Percentiles rank a stretch among this genome's conserved stretches.
Conservation (phyloP, 92 coral and sea anemone species). For the Montipora capitata region DNA sequence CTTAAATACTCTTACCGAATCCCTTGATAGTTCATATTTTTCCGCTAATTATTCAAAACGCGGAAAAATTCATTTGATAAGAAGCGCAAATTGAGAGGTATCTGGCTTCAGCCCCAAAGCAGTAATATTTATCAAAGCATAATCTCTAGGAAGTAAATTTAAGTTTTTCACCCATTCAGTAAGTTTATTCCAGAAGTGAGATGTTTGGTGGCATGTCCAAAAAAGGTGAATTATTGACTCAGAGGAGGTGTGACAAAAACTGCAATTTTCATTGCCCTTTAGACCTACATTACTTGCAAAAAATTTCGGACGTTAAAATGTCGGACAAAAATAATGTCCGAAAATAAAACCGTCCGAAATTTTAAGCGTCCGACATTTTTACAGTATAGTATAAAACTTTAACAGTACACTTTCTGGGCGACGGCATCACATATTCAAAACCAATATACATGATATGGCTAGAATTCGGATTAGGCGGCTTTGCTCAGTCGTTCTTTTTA, state of each 20-base stretch:
- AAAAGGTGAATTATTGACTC: too few species aligned
- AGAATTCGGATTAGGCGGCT: conserved; percentile 19
- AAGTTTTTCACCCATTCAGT: too few species aligned
- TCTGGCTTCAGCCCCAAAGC: too few species aligned
- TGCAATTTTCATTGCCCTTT: too few species aligned
- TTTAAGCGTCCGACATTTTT: conserved; percentile 24
- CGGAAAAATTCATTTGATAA: not conserved
- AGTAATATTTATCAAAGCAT: too few species aligned
- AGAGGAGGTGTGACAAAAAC: too few species aligned
- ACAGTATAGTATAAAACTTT: conserved; percentile 13
- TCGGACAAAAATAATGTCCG: conserved; percentile 13
- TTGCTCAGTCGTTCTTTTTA: conserved; percentile 7
- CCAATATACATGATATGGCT: conserved; percentile 43
- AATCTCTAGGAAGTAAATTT: too few species aligned
- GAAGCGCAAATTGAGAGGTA: too few species aligned
- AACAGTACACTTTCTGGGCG: not conserved
- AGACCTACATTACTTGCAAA: not conserved
- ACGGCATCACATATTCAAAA: conserved; percentile 19
- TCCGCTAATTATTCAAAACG: not conserved
- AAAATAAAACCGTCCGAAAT: conserved; percentile 16
- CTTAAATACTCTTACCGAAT: not conserved
- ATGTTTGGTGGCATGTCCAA: too few species aligned
- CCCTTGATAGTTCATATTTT: too few species aligned
- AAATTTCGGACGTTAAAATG: conserved; percentile 6
- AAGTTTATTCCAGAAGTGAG: too few species aligned